Percentiles rank a stretch among this genome's conserved stretches.
These are phyloP conservation scores for Platysteira castanea DNA, from an alignment of 2,113 vertebrate genomes.

Conservation along the genomic window DNA sequence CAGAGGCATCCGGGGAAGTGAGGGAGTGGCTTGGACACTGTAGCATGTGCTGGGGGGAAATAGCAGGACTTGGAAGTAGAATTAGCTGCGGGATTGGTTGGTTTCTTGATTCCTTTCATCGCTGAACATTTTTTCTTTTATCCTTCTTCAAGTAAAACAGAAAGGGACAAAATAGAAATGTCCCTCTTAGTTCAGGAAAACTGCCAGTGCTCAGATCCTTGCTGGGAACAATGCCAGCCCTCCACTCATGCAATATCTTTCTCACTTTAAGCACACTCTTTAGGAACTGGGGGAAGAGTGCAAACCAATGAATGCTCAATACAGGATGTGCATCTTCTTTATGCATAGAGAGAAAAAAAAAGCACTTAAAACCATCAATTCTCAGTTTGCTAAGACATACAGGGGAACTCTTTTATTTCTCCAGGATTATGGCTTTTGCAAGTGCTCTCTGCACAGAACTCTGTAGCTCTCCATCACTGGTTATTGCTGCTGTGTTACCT, in stretches of 20 bases:
- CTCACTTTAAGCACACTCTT: neutral
- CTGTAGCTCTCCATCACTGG: neutral
- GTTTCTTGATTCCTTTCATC: neutral
- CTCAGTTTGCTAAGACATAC: neutral
- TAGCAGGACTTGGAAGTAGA: neutral
- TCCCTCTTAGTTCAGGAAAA: slow-evolving; percentile 25
- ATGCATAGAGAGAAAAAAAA: neutral
- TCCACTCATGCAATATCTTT: slow-evolving; percentile 22
- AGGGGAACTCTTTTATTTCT: neutral
- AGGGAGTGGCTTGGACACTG: neutral
- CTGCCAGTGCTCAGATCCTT: neutral
- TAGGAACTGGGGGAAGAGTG: neutral
- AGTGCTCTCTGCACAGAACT: neutral
- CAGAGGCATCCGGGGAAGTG: neutral
- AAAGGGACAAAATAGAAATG: slow-evolving; percentile 24
- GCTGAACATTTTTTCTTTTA: neutral
- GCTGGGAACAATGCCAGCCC: slow-evolving; percentile 44
- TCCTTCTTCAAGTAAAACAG: neutral
- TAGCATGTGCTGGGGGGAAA: neutral
- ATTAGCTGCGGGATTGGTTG: neutral
- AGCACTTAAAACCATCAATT: neutral
- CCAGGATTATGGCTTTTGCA: neutral
- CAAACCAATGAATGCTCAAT: neutral
- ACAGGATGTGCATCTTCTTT: neutral
- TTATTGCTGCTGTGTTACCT: neutral